phyloP scores from a whole-genome alignment of 1,140 invertebrate species.

The Laupala kohalensis region DNA sequence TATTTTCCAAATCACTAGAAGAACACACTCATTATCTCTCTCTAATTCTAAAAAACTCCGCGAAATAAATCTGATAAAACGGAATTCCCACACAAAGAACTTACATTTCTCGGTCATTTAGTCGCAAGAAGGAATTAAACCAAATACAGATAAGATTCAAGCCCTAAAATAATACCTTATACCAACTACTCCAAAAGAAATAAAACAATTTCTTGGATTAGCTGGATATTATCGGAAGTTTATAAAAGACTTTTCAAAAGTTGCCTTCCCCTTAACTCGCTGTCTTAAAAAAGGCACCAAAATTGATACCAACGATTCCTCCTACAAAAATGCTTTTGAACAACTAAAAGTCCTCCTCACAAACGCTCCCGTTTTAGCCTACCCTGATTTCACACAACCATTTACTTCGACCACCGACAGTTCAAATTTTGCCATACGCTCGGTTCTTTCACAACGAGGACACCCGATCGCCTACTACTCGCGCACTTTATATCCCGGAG shows the following conservation, averaged over 20 bases:
- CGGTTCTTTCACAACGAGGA: constrained; percentile 18
- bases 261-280: no score
- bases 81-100: constrained; percentile 22
- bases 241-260: constrained; percentile 22
- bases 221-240: constrained; percentile 26
- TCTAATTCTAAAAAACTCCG: background rate
- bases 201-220: constrained; percentile 27
- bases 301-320: constrained; percentile 11
- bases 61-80: constrained; percentile 15
- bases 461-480: no score
- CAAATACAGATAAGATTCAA: constrained; percentile 22
- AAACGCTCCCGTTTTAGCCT: constrained; percentile 15
- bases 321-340: no score
- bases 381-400: constrained; percentile 14
- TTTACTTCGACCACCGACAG: constrained; percentile 20
- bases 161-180: no score
- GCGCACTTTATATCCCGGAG: constrained; percentile 22
- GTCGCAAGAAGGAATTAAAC: constrained; percentile 22
- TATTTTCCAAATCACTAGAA: constrained; percentile 1
- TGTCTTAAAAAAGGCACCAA: constrained; percentile 20
- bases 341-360: no score
- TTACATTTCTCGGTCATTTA: constrained; percentile 26
- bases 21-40: background rate
- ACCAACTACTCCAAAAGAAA: no score
- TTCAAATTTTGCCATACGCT: no score